phyloP scores from a whole-genome alignment of 2,113 vertebrate species.

The Toxotes chatareus region DNA sequence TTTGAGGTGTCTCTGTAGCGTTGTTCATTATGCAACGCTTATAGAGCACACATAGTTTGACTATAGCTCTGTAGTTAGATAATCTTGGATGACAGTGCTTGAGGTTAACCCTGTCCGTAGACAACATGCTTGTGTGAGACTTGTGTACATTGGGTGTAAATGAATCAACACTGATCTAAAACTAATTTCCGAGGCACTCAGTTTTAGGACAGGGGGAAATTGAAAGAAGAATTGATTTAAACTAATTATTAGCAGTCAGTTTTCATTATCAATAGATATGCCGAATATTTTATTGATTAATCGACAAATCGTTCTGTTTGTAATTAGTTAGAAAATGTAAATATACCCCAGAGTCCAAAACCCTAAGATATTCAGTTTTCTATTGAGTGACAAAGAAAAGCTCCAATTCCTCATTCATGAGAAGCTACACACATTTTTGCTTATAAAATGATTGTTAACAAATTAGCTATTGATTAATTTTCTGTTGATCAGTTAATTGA shows the following conservation, averaged over 20 bases:
- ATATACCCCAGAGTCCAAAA: neutral
- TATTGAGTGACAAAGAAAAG: neutral
- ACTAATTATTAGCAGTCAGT: neutral
- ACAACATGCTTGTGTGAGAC: neutral
- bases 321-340: neutral
- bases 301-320: neutral
- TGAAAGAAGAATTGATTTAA: too few relatives aligned
- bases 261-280: neutral
- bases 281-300: too few relatives aligned
- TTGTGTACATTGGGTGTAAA: too few relatives aligned
- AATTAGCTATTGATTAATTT: neutral
- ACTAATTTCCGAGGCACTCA: neutral
- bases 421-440: too few relatives aligned
- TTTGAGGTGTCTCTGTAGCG: slow-evolving; percentile 32
- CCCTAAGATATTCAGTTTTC: neutral
- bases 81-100: neutral
- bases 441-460: neutral
- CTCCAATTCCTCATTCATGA: too few relatives aligned
- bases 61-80: slow-evolving; percentile 3
- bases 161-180: neutral
- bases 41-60: slow-evolving; percentile 40
- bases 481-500: neutral
- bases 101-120: neutral
- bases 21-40: slow-evolving; percentile 44
- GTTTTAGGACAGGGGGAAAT: too few relatives aligned